A percentile compares a stretch with the other conserved stretches of the same genome.
Evolutionary conservation across 2,888 invertebrate genomes (phyloP).

Genomic region (Ptilodon capucinus): DNA sequence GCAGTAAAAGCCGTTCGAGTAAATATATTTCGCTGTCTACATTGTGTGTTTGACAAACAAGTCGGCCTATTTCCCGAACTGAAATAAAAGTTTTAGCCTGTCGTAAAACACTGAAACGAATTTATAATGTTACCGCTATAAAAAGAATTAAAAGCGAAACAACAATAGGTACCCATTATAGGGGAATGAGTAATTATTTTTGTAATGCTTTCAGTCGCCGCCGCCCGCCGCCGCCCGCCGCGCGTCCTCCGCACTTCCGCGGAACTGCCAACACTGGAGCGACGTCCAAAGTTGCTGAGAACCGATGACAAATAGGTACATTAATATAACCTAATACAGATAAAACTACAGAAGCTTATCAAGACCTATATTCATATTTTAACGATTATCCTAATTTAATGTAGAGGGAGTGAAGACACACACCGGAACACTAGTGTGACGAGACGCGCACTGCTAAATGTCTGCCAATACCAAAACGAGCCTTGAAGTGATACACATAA

Average conservation of each 20-base stretch:
- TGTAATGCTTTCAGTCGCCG: constrained; percentile 5
- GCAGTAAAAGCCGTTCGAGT: neutral
- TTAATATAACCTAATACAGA: too few relatives aligned
- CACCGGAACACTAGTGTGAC: too few relatives aligned
- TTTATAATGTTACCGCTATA: constrained; percentile 4
- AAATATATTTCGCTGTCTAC: neutral
- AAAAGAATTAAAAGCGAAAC: constrained; percentile 22
- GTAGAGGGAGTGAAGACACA: too few relatives aligned
- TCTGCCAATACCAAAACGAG: too few relatives aligned
- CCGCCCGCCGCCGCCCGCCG: neutral
- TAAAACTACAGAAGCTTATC: too few relatives aligned
- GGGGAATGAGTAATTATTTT: constrained; percentile 22
- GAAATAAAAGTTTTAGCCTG: neutral
- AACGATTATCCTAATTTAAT: too few relatives aligned
- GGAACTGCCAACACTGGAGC: neutral
- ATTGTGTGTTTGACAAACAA: neutral
- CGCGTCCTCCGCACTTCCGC: neutral
- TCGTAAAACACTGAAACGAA: constrained; percentile 9
- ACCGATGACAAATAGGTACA: too few relatives aligned
- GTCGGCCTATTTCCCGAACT: neutral
- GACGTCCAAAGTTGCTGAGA: too few relatives aligned
- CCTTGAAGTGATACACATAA: too few relatives aligned
- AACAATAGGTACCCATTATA: constrained; percentile 21
- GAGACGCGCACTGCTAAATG: too few relatives aligned
- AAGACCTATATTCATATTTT: too few relatives aligned